phyloP scores from a whole-genome alignment of 2,797 vertebrate species.

The Chanos chanos region DNA sequence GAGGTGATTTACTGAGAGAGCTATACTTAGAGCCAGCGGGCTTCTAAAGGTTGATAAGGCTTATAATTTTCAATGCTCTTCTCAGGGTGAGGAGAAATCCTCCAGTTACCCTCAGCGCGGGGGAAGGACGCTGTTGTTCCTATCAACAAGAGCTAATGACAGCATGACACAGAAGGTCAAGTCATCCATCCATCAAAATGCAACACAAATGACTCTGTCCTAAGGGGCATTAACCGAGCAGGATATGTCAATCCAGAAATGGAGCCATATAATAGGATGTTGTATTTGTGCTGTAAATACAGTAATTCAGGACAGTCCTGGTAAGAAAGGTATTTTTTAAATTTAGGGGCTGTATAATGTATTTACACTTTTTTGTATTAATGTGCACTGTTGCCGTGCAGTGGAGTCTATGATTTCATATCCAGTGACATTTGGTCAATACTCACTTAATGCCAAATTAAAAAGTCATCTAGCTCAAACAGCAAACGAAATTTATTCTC shows the following conservation, averaged over 20 bases:
- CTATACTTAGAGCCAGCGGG: constrained; percentile 16
- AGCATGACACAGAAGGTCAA: background rate
- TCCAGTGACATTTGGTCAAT: constrained; percentile 36
- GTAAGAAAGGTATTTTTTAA: background rate
- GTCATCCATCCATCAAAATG: background rate
- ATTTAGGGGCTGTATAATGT: background rate
- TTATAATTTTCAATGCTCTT: constrained; percentile 15
- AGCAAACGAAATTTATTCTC: constrained; percentile 40
- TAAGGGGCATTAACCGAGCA: no score
- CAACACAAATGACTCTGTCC: background rate
- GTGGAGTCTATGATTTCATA: constrained; percentile 32
- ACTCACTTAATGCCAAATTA: constrained; percentile 43
- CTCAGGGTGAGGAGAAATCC: constrained; percentile 2
- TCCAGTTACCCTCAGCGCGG: constrained; percentile 3
- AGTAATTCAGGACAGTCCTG: background rate
- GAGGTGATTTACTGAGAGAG: constrained; percentile 28
- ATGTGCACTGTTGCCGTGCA: constrained; percentile 5
- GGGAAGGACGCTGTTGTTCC: background rate
- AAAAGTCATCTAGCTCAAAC: constrained; percentile 44
- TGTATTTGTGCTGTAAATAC: background rate
- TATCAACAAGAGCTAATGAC: constrained; percentile 6
- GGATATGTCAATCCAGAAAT: no score
- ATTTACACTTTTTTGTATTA: background rate
- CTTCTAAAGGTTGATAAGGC: constrained; percentile 15
- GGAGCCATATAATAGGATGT: background rate